Percentiles rank a stretch among this genome's conserved stretches.
phyloP scores from a whole-genome alignment of 2,888 invertebrate species.

The Entomobrya proxima region DNA sequence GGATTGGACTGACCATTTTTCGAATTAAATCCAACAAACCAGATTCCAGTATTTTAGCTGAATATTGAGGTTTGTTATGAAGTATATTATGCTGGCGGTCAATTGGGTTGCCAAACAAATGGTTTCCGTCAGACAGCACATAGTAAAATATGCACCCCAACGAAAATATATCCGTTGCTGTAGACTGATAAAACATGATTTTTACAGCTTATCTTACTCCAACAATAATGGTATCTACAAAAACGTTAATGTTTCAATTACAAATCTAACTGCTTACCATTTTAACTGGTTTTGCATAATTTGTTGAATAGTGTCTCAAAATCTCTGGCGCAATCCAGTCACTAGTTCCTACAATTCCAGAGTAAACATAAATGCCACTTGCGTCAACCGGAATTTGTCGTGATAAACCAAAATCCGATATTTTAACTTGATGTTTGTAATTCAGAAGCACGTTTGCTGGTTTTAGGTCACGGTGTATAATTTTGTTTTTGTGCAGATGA shows the following conservation, averaged over 20 bases:
- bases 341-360: not conserved
- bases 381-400: not conserved
- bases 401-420: slow-evolving; percentile 13
- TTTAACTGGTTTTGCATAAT: not conserved
- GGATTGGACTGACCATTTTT: too few relatives aligned
- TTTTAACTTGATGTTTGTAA: not conserved
- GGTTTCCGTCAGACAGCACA: not conserved
- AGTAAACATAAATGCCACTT: not conserved
- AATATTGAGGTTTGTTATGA: not conserved
- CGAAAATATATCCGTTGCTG: not conserved
- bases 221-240: too few relatives aligned
- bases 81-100: not conserved
- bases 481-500: not conserved
- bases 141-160: slow-evolving; percentile 25
- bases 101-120: not conserved
- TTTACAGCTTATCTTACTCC: too few relatives aligned
- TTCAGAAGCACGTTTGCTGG: not conserved
- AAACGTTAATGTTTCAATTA: not conserved
- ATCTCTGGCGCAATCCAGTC: not conserved
- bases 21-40: too few relatives aligned
- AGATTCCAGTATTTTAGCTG: too few relatives aligned
- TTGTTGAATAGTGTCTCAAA: not conserved
- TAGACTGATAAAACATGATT: not conserved
- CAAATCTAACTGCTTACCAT: not conserved
- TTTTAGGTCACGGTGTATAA: slow-evolving; percentile 8